These are phyloP conservation scores for Akabosia matsudoensis DNA, from an alignment of 1,140 invertebrate species.

Conservation along the genomic window DNA sequence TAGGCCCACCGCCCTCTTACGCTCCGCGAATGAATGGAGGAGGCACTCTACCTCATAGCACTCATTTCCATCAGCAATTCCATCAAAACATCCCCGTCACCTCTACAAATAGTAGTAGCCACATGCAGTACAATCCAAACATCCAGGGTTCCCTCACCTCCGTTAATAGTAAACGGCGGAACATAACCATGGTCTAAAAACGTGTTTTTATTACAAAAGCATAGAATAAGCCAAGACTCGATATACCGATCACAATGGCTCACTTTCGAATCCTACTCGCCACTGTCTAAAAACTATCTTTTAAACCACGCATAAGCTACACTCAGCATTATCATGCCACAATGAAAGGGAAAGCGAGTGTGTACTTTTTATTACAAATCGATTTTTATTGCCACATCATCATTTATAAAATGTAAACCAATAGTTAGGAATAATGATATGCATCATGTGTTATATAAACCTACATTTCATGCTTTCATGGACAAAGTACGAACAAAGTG, in stretches of 20 bases:
- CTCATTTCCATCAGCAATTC: conserved; percentile 46
- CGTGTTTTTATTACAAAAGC: background rate
- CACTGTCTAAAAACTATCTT: too few species aligned
- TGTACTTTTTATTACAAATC: background rate
- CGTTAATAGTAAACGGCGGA: conserved; percentile 56
- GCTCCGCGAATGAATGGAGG: background rate
- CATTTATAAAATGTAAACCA: background rate
- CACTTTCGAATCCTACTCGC: background rate
- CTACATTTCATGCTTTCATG: background rate
- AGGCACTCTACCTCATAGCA: conserved; percentile 45
- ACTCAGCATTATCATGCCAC: too few species aligned
- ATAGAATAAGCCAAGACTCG: background rate
- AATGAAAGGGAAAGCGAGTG: background rate
- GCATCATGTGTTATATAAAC: background rate
- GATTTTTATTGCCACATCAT: background rate
- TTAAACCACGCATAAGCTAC: too few species aligned
- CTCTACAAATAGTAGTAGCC: conserved; percentile 42
- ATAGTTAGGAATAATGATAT: background rate
- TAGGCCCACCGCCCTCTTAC: conserved; percentile 12
- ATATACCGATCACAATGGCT: background rate
- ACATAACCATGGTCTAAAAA: conserved; percentile 59
- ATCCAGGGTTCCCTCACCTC: conserved; percentile 58
- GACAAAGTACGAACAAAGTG: background rate
- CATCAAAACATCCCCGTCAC: conserved; percentile 47
- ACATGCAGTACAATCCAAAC: conserved; percentile 55